Conservation (phyloP, 1,140 invertebrate species). For the Tetragonula clypearis region DNA sequence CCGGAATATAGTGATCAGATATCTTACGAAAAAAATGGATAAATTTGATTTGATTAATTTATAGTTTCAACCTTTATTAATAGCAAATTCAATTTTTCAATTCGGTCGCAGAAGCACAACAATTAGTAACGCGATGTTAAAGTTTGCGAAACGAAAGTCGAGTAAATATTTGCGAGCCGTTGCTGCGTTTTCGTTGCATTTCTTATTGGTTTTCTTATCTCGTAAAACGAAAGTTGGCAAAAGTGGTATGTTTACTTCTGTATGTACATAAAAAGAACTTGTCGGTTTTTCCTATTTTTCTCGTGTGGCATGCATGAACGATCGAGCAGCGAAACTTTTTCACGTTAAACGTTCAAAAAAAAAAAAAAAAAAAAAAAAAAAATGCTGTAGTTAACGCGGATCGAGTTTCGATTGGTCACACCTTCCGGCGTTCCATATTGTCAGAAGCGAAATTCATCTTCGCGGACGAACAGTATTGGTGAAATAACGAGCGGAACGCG, state of each 20-base stretch:
- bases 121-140: not conserved
- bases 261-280: not conserved
- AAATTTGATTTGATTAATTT: not conserved
- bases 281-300: not conserved
- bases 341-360: not conserved
- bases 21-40: not conserved
- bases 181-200: not conserved
- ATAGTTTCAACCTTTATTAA: not conserved
- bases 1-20: not conserved
- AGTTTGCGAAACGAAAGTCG: not conserved
- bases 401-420: not conserved
- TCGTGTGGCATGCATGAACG: not conserved
- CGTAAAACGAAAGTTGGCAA: not conserved
- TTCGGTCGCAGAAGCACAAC: no score
- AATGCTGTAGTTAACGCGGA: not conserved
- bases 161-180: not conserved
- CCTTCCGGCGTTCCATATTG: not conserved
- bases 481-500: not conserved
- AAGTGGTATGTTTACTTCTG: not conserved
- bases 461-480: not conserved
- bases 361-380: no score
- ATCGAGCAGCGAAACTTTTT: not conserved
- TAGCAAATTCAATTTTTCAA: not conserved
- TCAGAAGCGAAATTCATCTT: slow-evolving; percentile 29
- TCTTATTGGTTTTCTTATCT: not conserved